Conservation (phyloP, 1,140 invertebrate genomes). For the Littorina saxatilis region DNA sequence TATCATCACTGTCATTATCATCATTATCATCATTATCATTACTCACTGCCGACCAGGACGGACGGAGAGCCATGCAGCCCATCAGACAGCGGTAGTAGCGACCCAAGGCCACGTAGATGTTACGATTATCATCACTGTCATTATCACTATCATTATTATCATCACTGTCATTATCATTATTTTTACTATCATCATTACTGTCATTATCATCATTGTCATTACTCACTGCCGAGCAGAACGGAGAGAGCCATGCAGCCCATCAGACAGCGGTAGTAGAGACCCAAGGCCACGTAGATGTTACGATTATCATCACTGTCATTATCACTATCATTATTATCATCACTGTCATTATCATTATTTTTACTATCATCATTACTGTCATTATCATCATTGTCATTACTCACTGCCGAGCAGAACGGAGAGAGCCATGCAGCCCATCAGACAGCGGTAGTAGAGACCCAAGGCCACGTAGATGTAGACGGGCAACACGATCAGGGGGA, state of each 20-base stretch:
- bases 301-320: no score
- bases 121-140: no score
- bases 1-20: neutral
- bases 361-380: no score
- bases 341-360: no score
- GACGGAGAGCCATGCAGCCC: conserved; percentile 52
- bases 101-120: conserved; percentile 68
- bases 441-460: conserved; percentile 66
- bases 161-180: no score
- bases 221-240: conserved; percentile 59
- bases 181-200: no score
- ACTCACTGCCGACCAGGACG: conserved; percentile 60
- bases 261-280: conserved; percentile 66
- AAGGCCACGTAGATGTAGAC: conserved; percentile 70
- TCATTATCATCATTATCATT: neutral
- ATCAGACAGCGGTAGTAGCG: conserved; percentile 65
- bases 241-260: conserved; percentile 57
- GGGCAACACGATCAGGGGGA: conserved; percentile 64
- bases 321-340: no score
- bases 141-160: no score
- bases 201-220: no score
- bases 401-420: conserved; percentile 59
- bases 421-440: conserved; percentile 57
- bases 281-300: conserved; percentile 67
- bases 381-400: no score